Conservation (phyloP, 2,888 invertebrate species). For the Meiosimyza decipiens region DNA sequence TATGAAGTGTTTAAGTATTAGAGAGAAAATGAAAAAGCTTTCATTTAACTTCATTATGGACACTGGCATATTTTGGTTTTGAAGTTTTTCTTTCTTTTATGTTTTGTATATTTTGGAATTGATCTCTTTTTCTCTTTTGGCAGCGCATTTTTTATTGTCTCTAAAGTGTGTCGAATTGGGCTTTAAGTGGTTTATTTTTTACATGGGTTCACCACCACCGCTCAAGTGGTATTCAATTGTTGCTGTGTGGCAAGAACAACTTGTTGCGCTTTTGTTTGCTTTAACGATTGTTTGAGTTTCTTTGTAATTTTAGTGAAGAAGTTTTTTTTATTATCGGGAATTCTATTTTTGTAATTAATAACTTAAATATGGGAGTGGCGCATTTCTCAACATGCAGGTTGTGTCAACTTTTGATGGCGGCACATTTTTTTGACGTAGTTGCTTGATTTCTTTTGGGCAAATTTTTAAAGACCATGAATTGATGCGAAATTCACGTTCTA, state of each 20-base stretch:
- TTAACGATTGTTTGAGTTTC: not conserved
- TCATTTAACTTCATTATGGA: no score
- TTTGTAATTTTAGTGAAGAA: not conserved
- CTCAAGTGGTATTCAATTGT: not conserved
- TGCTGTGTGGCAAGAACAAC: conserved; percentile 9
- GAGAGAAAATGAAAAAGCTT: no score
- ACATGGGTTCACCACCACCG: not conserved
- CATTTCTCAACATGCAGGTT: not conserved
- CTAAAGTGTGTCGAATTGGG: conserved; percentile 15
- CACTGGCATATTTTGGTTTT: not conserved
- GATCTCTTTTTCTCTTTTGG: no score
- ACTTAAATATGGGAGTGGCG: not conserved
- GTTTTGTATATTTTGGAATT: not conserved
- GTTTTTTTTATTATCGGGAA: not conserved
- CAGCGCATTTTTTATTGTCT: not conserved
- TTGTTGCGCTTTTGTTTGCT: conserved; percentile 26
- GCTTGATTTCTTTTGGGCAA: not conserved
- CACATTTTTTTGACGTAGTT: conserved; percentile 3
- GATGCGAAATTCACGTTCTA: no score
- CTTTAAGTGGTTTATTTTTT: conserved; percentile 1
- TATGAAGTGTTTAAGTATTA: no score
- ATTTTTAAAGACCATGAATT: not conserved
- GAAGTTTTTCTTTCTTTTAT: not conserved
- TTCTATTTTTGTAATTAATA: conserved; percentile 13
- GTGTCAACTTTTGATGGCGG: conserved; percentile 1